Base-by-base conservation (phyloP, 2,888 invertebrate genomes). In the Papilio demoleus region DNA sequence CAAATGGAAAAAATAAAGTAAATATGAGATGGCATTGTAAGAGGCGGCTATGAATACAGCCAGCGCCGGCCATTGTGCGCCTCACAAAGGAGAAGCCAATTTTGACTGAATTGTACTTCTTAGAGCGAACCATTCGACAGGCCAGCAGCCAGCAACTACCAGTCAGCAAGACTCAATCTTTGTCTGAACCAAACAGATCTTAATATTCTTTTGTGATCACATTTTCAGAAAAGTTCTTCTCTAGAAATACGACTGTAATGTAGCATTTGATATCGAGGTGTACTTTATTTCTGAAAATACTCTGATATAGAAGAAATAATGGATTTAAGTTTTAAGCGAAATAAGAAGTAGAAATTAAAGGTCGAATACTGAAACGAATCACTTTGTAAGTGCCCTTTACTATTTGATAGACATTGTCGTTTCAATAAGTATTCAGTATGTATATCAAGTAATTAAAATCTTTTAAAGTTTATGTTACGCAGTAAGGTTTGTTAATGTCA, bases 131-230 rank as follows among this genome's bases (percentile, higher is more conserved):
- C 53, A 27, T 27, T 27, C 53, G 53, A n/a, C 53, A 50, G 50
- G 50, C 27, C 50, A 24, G 24, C 50, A 24, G 50, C 17, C 42
- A 42, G 42, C 9, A 19, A n/a, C n/a, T n/a, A n/a, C n/a, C n/a
- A n/a, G 24, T 24, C 47, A 50, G 50, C 50, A 6, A 11, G 53
- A 27, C 42, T 45, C 42, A 27, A 53, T 53, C 53, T n/a, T 27
- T 24, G 53, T 53, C 53, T 53, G 53, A 27, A 53, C 53, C n/a
- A 53, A 27, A 14, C 27, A 24, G 53, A 53, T 53, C 53, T 50
- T 50, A 31, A 31, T 31, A 50, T 50, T 50, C 50, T 27, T 53
- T 53, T 53, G 27, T 53, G 27, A 14, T 53, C n/a, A 14, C 53
- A 53, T 53, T 53, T 53, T 53, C 24, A 53, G 27, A 53, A 53